A percentile compares a stretch with the other conserved stretches of the same genome.
Conservation (phyloP, 1,140 invertebrate genomes). For the Apis florea region DNA sequence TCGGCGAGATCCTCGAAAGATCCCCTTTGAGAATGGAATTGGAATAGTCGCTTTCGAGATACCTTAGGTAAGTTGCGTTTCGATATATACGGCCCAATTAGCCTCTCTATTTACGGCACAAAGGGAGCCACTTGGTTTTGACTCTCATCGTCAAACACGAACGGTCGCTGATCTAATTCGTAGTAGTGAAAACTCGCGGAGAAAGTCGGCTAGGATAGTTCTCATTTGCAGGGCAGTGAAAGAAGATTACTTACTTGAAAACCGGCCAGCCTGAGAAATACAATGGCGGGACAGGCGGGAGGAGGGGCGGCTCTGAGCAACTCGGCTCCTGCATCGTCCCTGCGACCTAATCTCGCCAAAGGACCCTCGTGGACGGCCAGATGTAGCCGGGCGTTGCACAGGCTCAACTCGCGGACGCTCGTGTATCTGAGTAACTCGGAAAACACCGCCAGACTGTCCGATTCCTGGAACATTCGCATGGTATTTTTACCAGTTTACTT, state of each 20-base stretch:
- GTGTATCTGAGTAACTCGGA: conserved; percentile 76
- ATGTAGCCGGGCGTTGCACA: conserved; percentile 79
- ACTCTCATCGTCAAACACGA: neutral
- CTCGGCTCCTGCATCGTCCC: conserved; percentile 76
- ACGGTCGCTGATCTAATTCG: neutral
- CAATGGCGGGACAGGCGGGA: conserved; percentile 73
- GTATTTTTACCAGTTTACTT: neutral
- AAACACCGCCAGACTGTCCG: conserved; percentile 77
- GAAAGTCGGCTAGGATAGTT: neutral
- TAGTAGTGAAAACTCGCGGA: neutral
- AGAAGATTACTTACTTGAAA: conserved; percentile 76
- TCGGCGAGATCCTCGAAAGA: neutral
- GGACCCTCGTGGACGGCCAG: conserved; percentile 77
- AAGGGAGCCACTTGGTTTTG: neutral
- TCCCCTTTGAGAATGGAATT: neutral
- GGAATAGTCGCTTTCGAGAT: neutral
- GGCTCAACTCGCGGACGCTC: conserved; percentile 77
- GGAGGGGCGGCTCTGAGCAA: conserved; percentile 72
- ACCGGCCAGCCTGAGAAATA: conserved; percentile 80
- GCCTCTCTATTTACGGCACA: conserved; percentile 3
- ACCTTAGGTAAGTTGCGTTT: neutral
- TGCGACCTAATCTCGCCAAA: conserved; percentile 74
- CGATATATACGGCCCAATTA: neutral
- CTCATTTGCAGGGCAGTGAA: neutral
- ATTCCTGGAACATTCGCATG: conserved; percentile 69